Evolutionary conservation across 1,140 invertebrate genomes (phyloP).

Genomic region (Nautilus pompilius): DNA sequence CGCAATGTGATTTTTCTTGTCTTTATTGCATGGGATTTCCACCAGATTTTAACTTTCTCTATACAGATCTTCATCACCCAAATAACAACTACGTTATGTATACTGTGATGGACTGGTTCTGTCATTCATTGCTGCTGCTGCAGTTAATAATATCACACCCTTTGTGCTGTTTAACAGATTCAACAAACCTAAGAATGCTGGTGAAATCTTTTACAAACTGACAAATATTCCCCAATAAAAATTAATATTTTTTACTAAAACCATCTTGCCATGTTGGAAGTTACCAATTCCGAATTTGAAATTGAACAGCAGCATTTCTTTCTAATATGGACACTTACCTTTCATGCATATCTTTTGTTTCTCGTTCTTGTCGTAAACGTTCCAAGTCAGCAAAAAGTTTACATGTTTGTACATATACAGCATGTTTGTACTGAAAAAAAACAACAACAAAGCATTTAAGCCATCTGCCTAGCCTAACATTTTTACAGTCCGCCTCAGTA

Average conservation of each 20-base stretch:
- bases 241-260: not conserved
- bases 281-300: not conserved
- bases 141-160: too few relatives aligned
- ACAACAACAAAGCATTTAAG: constrained; percentile 4
- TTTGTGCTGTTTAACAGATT: not conserved
- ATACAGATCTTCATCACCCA: too few relatives aligned
- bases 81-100: too few relatives aligned
- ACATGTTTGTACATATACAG: constrained; percentile 96
- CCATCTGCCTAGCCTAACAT: not conserved
- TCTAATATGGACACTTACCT: constrained; percentile 53
- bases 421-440: constrained; percentile 76
- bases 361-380: constrained; percentile 67
- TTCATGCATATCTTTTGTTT: constrained; percentile 87
- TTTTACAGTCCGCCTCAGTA: too few relatives aligned
- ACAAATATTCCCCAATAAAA: not conserved
- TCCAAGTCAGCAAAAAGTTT: constrained; percentile 97
- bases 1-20: too few relatives aligned
- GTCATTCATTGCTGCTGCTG: too few relatives aligned
- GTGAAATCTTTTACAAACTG: not conserved
- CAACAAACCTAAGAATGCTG: not conserved
- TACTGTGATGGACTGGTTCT: too few relatives aligned
- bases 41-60: too few relatives aligned
- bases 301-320: not conserved
- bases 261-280: not conserved
- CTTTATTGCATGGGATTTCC: too few relatives aligned